Base-by-base conservation (phyloP, 2,797 vertebrate species). In the Sus cebifrons region DNA sequence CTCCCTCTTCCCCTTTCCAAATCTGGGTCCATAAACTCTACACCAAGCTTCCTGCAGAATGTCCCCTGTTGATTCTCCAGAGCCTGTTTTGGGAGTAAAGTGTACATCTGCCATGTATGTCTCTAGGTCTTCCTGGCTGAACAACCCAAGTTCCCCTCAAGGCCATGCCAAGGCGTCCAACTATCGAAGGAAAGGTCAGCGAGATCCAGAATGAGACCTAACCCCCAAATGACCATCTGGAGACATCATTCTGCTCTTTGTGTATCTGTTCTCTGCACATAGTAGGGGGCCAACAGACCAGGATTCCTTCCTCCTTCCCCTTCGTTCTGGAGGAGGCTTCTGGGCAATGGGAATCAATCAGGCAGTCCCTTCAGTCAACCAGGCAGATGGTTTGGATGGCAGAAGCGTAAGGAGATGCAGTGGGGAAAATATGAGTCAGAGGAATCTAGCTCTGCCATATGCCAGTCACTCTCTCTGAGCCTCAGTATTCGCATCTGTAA, bases 401-500 rank as follows among this genome's bases (percentile, higher is more conserved):
- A 6, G 54, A 32, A 49, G 27, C 20, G 29, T 1, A 17, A 11
- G 65, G 2, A 17, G 65, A 29, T 18, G 20, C 88, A 2, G 25
- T 0, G 0, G 62, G n/a, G 74, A 44, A 25, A 14, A 15, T 23
- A 25, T n/a, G 2, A 56, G 32, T 4, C 36, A 10, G 52, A 49
- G 20, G 40, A 60, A 18, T 40, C 13, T 32, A 60, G 36, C 14
- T 23, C 52, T 81, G 27, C 65, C 54, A 20, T 16, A 6, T 13
- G 54, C 36, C 25, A 18, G 27, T 29, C 29, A 11, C 13, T 29
- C 4, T 64, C 64, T 18, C 36, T 25, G 56, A 62, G 36, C 25
- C 16, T 71, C 29, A 1, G 15, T 70, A 25, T n/a, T 49, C 32
- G 60, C 65, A 70, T 60, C 54, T 81, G 6, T 49, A 60, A 70